These are phyloP conservation scores for Brachypodius melanocephalos DNA, from an alignment of 2,113 vertebrate species.

Conservation along the genomic window DNA sequence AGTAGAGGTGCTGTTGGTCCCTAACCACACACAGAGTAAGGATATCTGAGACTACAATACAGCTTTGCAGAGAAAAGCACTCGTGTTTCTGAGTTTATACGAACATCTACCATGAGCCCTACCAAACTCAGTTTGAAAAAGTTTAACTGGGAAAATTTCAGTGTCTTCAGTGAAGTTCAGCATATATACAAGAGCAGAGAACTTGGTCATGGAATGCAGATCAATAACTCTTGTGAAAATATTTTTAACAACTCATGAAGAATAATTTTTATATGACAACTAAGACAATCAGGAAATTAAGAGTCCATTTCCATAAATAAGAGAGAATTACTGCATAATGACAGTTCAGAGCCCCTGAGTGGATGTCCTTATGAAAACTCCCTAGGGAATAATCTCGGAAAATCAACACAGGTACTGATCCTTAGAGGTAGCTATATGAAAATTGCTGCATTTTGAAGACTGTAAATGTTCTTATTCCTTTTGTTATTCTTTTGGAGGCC, in stretches of 20 bases:
- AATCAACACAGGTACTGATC: background rate
- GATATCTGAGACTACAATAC: background rate
- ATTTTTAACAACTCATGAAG: background rate
- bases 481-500: background rate
- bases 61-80: background rate
- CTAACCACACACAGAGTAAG: background rate
- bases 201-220: background rate
- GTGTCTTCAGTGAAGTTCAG: background rate
- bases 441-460: background rate
- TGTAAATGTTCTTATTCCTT: background rate
- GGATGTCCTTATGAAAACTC: background rate
- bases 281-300: background rate
- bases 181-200: background rate
- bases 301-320: background rate
- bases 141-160: background rate
- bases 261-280: background rate
- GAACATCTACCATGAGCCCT: background rate
- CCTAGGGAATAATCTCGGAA: background rate
- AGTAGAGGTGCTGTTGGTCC: background rate
- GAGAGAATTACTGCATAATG: background rate
- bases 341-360: background rate
- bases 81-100: background rate
- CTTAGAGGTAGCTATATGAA: background rate
- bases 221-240: background rate
- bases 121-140: background rate